Evolutionary conservation across 2,113 vertebrate genomes (phyloP).

Genomic region (Labeo catla): DNA sequence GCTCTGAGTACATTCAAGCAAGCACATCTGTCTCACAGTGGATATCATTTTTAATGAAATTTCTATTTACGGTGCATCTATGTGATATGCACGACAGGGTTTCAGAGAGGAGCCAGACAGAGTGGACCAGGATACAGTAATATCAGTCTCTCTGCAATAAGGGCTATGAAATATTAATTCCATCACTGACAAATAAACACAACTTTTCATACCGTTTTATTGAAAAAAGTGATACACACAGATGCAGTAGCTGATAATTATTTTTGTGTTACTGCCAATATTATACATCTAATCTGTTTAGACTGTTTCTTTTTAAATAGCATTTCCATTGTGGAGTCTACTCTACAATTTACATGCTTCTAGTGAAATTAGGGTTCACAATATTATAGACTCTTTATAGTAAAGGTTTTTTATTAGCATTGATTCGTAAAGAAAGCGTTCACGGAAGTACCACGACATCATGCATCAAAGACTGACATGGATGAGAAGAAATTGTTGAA

Average conservation of each 20-base stretch:
- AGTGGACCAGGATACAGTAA: constrained; percentile 40
- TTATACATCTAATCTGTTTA: not conserved
- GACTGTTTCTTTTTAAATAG: not conserved
- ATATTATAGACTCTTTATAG: not conserved
- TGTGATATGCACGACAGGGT: constrained; percentile 44
- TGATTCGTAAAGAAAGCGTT: too few relatives aligned
- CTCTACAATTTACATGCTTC: not conserved
- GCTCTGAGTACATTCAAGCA: constrained; percentile 17
- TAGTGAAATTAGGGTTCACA: not conserved
- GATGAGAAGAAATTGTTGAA: too few relatives aligned
- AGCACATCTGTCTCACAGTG: constrained; percentile 51
- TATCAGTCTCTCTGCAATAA: constrained; percentile 4
- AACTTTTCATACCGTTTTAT: not conserved
- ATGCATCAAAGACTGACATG: too few relatives aligned
- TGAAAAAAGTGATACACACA: not conserved
- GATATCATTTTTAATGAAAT: constrained; percentile 57
- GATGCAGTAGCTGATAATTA: not conserved
- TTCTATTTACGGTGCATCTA: constrained; percentile 56
- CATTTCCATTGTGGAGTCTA: not conserved
- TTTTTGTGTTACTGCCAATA: not conserved
- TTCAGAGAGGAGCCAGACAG: constrained; percentile 35
- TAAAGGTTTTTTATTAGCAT: too few relatives aligned
- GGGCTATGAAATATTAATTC: not conserved
- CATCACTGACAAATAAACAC: not conserved
- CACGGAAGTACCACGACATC: too few relatives aligned